Base-by-base conservation (phyloP, 2,888 invertebrate species). In the Leucophenga montana region DNA sequence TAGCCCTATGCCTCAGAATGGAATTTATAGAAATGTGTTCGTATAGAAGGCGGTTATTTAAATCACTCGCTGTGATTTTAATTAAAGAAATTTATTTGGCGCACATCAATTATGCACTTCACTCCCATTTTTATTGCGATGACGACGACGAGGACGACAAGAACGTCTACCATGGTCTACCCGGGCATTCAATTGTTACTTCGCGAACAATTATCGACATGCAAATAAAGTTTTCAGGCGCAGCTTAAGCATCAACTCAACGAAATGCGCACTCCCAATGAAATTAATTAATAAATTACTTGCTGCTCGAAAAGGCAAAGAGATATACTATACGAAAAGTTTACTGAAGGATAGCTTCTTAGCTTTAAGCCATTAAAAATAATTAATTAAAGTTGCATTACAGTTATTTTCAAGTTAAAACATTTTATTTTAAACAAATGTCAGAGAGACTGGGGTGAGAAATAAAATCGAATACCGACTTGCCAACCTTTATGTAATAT, bases 31-130 rank as follows among this genome's bases (percentile, higher is more conserved):
- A 18, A 66, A 46, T 39, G 44, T 13, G 27, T 13, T 67, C 44
- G 62, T 54, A 33, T 27, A n/a, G 71, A 69, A 66, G 67, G 77
- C 71, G 71, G 81, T 75, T 75, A 78, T 78, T 82, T 79, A 82
- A 83, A 84, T 84, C 82, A 83, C 80, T 79, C 78, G 73, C 74
- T 77, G 80, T 73, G 82, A 83, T 80, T 80, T 83, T 83, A 82
- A 85, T 83, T 84, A 83, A 85, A 78, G 78, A 83, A 83, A 82
- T 83, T 84, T 79, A 75, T 83, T 79, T 77, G 75, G 76, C 76
- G 79, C 76, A 81, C 81, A 80, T 78, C 79, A 84, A 81, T 85
- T 85, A 81, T 85, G 79, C 77, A 78, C 75, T 78, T 53, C 27
- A 62, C 54, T 66, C 68, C 70, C 66, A 53, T 69, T 72, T 73